Conservation (phyloP, 2,888 invertebrate species). For the Salticus scenicus region DNA sequence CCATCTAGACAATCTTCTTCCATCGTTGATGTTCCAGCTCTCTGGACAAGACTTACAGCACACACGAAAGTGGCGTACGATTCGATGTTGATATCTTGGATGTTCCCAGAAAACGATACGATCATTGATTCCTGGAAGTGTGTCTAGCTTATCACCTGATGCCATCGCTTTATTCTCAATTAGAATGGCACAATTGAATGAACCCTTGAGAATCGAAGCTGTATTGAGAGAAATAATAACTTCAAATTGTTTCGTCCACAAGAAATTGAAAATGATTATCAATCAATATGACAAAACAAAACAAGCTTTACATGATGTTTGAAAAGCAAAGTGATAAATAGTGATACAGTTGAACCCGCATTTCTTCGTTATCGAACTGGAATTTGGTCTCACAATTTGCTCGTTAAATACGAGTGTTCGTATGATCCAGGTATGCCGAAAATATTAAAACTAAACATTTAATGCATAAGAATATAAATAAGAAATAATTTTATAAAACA, state of each 20-base stretch:
- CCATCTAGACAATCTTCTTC: not conserved
- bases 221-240: not conserved
- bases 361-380: too few species aligned
- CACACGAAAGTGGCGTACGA: not conserved
- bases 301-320: too few species aligned
- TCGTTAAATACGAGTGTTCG: too few species aligned
- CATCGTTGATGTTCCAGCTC: not conserved
- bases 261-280: slow-evolving; percentile 3
- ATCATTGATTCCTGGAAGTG: slow-evolving; percentile 38
- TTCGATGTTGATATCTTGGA: slow-evolving; percentile 44
- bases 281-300: not conserved
- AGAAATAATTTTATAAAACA: too few species aligned
- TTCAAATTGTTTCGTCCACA: not conserved
- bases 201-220: not conserved
- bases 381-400: too few species aligned
- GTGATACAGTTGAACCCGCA: too few species aligned
- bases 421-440: too few species aligned
- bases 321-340: too few species aligned
- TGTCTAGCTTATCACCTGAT: slow-evolving; percentile 13
- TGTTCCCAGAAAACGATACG: slow-evolving; percentile 51
- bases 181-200: slow-evolving; percentile 19
- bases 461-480: too few species aligned
- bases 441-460: too few species aligned
- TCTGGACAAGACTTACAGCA: not conserved
- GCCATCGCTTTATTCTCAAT: slow-evolving; percentile 25